Evolutionary conservation across 2,797 vertebrate species (phyloP), one percentile per base, ranked within the genome.

Genomic region (Mergus octosetaceus): DNA sequence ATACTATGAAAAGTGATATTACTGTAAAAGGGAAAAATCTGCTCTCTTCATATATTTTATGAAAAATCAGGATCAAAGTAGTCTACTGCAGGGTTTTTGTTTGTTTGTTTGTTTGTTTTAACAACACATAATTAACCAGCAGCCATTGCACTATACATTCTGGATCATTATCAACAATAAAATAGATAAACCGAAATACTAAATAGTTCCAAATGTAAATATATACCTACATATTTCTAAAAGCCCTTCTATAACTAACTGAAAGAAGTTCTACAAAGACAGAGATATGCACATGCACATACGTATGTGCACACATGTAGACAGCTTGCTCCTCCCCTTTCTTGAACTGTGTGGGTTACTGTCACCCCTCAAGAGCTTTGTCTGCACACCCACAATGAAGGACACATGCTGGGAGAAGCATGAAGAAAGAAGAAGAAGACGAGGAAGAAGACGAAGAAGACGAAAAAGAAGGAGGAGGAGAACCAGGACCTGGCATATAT

Each of bases 241-340:
- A 74, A 15, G 1, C 10, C 9, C 12, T 61, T 62, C 27, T 47
- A 19, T 41, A 54, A 58, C 20, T 53, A 16, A 21, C 25, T 7
- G 3, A 16, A 72, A 73, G 20, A 60, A 34, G 25, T 60, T 79
- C 10, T 47, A 36, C 49, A 15, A 27, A 43, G 9, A 75, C 49
- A 56, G 2, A 36, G 38, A 18, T 81, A 32, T 30, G 16, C 16
- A 39, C 5, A 28, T 10, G 19, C 58, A 28, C 9, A 43, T 18
- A 53, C 27, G 13, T 60, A 22, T 4, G 1, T 38, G 10, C 15
- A 53, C 7, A 38, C 15, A 41, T 11, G 16, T 13, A 32, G 9
- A 41, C 15, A 45, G 10, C 8, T 74, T 68, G 8, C 15, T 12
- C 8, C 4, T 4, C 5, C 1, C 2, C 17, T 11, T 4, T 11